These are phyloP conservation scores for Microctenopoma steveboyesi DNA, from an alignment of 2,797 vertebrate genomes.

Conservation along the genomic window DNA sequence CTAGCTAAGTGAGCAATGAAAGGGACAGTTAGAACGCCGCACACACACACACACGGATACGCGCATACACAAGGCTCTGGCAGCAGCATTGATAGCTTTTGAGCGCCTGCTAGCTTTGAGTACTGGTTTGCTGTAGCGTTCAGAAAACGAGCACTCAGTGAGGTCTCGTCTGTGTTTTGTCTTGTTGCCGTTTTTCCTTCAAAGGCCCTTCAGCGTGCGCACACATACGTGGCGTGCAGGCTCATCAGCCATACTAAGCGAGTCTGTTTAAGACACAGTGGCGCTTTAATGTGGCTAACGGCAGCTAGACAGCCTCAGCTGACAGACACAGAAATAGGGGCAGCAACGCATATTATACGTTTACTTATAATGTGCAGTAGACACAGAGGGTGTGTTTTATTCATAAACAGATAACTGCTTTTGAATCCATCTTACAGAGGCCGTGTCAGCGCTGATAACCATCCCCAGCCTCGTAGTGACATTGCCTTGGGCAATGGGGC, in stretches of 20 bases:
- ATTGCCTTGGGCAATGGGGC: slow-evolving; percentile 73
- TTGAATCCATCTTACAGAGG: slow-evolving; percentile 66
- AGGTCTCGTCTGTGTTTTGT: slow-evolving; percentile 77
- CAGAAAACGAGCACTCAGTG: slow-evolving; percentile 62
- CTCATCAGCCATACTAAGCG: slow-evolving; percentile 73
- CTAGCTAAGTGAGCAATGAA: slow-evolving; percentile 81
- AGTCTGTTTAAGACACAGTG: slow-evolving; percentile 69
- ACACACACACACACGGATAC: slow-evolving; percentile 1
- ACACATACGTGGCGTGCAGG: slow-evolving; percentile 32
- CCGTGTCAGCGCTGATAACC: slow-evolving; percentile 76
- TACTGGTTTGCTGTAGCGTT: slow-evolving; percentile 60
- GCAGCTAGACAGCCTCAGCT: slow-evolving; percentile 63
- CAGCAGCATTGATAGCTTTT: slow-evolving; percentile 76
- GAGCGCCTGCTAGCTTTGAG: slow-evolving; percentile 75
- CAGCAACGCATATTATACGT: slow-evolving; percentile 58
- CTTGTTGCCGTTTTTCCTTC: slow-evolving; percentile 74
- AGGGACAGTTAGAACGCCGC: slow-evolving; percentile 70
- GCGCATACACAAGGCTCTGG: slow-evolving; percentile 40
- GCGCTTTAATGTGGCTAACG: slow-evolving; percentile 76
- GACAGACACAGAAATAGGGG: slow-evolving; percentile 70
- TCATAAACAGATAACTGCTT: slow-evolving; percentile 77
- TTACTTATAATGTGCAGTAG: slow-evolving; percentile 57
- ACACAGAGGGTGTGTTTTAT: slow-evolving; percentile 72
- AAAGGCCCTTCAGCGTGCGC: slow-evolving; percentile 71
- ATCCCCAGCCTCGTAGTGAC: slow-evolving; percentile 74